Evolutionary conservation across 2,113 vertebrate species (phyloP).

Genomic region (Salvelinus sp.): DNA sequence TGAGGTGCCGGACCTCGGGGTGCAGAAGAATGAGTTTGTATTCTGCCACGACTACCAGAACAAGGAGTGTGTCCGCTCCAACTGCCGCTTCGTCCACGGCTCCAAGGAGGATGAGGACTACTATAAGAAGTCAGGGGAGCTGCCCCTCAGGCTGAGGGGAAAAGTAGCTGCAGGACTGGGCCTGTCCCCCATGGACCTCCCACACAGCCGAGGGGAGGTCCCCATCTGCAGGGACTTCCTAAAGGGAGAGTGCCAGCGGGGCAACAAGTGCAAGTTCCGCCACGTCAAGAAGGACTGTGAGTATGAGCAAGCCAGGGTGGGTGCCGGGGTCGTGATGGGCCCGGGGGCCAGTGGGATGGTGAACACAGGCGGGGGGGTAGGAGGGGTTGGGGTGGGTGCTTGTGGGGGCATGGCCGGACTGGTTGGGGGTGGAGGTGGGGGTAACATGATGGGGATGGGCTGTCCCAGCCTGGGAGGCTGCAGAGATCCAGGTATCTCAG

Average conservation of each 20-base stretch:
- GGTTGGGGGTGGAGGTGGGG: constrained; percentile 62
- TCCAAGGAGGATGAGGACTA: constrained; percentile 96
- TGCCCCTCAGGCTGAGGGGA: constrained; percentile 87
- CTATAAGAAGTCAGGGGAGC: constrained; percentile 92
- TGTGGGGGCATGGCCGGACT: constrained; percentile 73
- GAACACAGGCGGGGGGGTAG: constrained; percentile 56
- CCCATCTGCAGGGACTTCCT: constrained; percentile 95
- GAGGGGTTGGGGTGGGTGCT: constrained; percentile 49
- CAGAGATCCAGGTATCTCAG: constrained; percentile 69
- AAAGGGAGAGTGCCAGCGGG: constrained; percentile 93
- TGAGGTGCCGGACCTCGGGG: constrained; percentile 91
- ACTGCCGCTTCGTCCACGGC: constrained; percentile 94
- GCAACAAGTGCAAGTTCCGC: constrained; percentile 94
- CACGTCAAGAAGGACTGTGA: constrained; percentile 91
- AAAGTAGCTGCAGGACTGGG: constrained; percentile 90
- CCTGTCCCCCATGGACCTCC: constrained; percentile 87
- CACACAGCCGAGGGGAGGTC: constrained; percentile 91
- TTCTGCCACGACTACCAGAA: constrained; percentile 98
- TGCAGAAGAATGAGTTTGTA: constrained; percentile 96
- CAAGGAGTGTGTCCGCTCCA: constrained; percentile 91
- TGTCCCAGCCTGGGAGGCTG: constrained; percentile 71
- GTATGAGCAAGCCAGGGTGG: constrained; percentile 75
- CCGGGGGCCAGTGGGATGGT: constrained; percentile 67
- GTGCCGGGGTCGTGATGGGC: constrained; percentile 66
- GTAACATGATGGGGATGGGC: constrained; percentile 71